These are phyloP conservation scores for Arizona elegans DNA, from an alignment of 2,113 vertebrate genomes.

Conservation along the genomic window DNA sequence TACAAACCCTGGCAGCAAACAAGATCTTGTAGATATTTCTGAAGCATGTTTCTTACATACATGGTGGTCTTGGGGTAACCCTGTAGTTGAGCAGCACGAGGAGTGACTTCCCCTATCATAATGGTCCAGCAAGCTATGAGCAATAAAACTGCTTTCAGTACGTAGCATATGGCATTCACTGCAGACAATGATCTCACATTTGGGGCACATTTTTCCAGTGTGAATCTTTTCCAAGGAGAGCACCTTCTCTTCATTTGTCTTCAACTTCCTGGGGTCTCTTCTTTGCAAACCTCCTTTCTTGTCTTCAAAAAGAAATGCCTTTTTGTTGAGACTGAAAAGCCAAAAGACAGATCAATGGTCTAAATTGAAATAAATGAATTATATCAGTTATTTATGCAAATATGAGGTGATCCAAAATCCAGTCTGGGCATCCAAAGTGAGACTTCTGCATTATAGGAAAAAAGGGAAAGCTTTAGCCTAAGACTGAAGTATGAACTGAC, in stretches of 20 bases:
- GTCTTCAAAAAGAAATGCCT: constrained; percentile 38
- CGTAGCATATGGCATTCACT: constrained; percentile 62
- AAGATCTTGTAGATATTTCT: background rate
- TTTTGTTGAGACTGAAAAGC: constrained; percentile 46
- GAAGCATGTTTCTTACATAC: background rate
- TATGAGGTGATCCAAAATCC: background rate
- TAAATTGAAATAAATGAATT: background rate
- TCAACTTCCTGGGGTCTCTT: constrained; percentile 39
- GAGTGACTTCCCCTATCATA: constrained; percentile 47
- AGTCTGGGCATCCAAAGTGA: background rate
- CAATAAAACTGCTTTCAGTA: constrained; percentile 62
- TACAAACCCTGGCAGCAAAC: accelerated
- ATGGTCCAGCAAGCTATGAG: constrained; percentile 69
- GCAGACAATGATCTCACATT: constrained; percentile 62
- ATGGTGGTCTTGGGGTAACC: background rate
- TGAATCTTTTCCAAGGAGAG: constrained; percentile 32
- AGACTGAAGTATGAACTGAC: background rate
- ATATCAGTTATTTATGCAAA: accelerated
- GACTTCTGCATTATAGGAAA: background rate
- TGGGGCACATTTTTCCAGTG: constrained; percentile 58
- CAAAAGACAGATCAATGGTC: background rate
- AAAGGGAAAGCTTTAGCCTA: background rate
- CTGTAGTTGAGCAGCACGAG: accelerated
- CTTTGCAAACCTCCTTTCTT: constrained; percentile 31
- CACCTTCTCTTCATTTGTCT: constrained; percentile 8